Evolutionary conservation across 2,888 invertebrate genomes (phyloP).

Genomic region (Bombylius discolor): DNA sequence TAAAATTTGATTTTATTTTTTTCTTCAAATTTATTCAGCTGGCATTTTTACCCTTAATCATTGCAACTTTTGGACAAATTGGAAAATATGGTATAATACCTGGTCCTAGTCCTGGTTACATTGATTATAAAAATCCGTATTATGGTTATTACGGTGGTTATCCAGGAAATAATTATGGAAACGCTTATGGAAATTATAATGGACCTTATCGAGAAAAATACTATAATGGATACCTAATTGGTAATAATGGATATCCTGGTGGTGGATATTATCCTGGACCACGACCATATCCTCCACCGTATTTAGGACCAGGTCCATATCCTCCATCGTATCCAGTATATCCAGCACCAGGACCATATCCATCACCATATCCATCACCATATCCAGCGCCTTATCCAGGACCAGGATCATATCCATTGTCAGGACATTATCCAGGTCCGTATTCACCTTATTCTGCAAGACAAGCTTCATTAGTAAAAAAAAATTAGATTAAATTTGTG

Average conservation of each 20-base stretch:
- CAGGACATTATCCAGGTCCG: too few relatives aligned
- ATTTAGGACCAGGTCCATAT: not conserved
- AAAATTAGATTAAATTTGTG: too few relatives aligned
- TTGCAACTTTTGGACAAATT: not conserved
- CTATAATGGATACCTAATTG: not conserved
- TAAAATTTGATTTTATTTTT: too few relatives aligned
- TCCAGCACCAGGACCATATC: not conserved
- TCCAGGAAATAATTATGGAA: not conserved
- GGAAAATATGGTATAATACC: slow-evolving; percentile 1
- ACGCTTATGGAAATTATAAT: not conserved
- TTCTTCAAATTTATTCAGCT: too few relatives aligned
- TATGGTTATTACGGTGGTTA: not conserved
- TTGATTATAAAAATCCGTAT: not conserved
- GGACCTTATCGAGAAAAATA: not conserved
- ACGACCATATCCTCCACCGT: not conserved
- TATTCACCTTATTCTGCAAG: too few relatives aligned
- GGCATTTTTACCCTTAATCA: too few relatives aligned
- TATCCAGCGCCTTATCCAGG: too few relatives aligned
- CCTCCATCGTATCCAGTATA: not conserved
- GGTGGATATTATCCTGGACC: not conserved
- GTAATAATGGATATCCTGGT: not conserved
- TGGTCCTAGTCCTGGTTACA: not conserved
- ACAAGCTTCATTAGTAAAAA: too few relatives aligned
- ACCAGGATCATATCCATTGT: not conserved
- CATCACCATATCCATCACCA: too few relatives aligned